These are phyloP conservation scores for Rhabdomys dilectus DNA, from an alignment of 2,113 vertebrate species.

Conservation along the genomic window DNA sequence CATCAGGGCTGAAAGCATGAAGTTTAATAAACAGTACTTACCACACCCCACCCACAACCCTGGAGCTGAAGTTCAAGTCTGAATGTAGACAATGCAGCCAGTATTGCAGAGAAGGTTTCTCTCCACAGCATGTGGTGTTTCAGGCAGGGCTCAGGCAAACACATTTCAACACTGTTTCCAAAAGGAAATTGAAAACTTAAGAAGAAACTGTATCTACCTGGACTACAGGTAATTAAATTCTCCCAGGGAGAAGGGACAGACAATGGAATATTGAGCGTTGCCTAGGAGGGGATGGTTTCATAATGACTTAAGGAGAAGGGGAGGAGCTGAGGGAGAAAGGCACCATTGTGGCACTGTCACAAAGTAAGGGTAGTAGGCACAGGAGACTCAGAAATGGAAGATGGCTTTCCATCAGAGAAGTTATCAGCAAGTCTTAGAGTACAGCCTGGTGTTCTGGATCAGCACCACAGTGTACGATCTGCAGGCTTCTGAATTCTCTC, in stretches of 20 bases:
- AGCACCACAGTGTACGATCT: background rate
- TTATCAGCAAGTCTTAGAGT: background rate
- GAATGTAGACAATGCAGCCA: constrained; percentile 46
- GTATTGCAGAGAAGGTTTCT: constrained; percentile 33
- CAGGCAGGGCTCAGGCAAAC: background rate
- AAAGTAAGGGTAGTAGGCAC: background rate
- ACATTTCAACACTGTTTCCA: background rate
- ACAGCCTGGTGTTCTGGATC: background rate
- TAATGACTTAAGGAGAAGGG: background rate
- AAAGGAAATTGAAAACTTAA: constrained; percentile 38
- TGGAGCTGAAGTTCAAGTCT: constrained; percentile 54
- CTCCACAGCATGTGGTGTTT: background rate
- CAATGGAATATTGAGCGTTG: background rate
- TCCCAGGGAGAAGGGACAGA: background rate
- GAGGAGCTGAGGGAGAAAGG: background rate
- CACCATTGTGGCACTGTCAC: background rate
- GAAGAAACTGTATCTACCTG: background rate
- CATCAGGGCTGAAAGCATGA: background rate
- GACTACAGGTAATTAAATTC: background rate
- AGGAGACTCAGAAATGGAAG: background rate
- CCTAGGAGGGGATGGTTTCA: background rate
- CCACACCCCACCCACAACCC: constrained; percentile 40
- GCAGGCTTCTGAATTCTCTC: background rate
- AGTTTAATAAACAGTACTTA: constrained; percentile 44
- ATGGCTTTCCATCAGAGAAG: background rate